A percentile compares a stretch with the other conserved stretches of the same genome.
Evolutionary conservation across 2,888 invertebrate species (phyloP).

Genomic region (Nymphalis urticae): DNA sequence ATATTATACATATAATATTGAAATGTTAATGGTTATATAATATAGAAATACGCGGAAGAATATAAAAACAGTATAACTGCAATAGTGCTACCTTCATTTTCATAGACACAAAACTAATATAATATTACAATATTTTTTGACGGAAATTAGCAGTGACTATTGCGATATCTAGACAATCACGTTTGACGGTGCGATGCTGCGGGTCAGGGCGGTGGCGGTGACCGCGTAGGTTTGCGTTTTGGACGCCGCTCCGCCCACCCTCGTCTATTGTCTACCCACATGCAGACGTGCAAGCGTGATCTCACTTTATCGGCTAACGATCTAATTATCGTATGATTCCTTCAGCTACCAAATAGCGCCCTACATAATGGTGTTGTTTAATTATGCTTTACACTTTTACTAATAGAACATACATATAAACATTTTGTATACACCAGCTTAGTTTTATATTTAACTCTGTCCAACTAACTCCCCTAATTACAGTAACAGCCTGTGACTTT

Average conservation of each 20-base stretch:
- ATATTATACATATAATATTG: background rate
- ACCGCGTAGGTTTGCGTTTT: constrained; percentile 71
- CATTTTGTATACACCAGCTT: too few relatives aligned
- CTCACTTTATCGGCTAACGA: constrained; percentile 58
- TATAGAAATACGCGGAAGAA: background rate
- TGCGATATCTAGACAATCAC: constrained; percentile 4
- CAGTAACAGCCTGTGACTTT: too few relatives aligned
- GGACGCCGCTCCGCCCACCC: constrained; percentile 62
- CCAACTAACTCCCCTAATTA: too few relatives aligned
- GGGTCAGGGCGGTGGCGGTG: constrained; percentile 32
- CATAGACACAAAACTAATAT: background rate
- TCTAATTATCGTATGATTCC: constrained; percentile 51
- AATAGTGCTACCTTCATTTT: background rate
- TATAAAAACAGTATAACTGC: background rate
- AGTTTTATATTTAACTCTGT: too few relatives aligned
- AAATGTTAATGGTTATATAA: background rate
- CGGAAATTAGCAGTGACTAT: constrained; percentile 18
- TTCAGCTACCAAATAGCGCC: constrained; percentile 29
- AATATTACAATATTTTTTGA: background rate
- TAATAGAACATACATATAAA: too few relatives aligned
- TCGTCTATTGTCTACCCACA: constrained; percentile 72
- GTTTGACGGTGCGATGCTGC: constrained; percentile 12
- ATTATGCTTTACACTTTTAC: too few relatives aligned
- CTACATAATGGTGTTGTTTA: background rate
- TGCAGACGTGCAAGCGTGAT: constrained; percentile 63